phyloP scores from a whole-genome alignment of 2,797 vertebrate genomes.

The Sebastolobus altivelis region DNA sequence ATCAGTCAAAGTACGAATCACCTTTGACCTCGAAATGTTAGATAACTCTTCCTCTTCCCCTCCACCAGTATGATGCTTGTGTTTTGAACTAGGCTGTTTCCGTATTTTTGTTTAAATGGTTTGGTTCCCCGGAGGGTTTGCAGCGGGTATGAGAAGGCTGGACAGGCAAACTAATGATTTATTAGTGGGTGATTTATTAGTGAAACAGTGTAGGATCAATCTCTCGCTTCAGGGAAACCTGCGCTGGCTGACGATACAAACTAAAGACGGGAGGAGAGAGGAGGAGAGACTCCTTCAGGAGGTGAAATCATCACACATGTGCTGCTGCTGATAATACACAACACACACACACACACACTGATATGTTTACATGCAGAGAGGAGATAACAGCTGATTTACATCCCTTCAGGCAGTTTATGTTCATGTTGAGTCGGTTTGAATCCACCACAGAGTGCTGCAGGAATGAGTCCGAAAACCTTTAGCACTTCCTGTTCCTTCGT shows the following conservation, averaged over 20 bases:
- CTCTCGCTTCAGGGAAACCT: slow-evolving; percentile 37
- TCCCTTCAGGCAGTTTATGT: not conserved
- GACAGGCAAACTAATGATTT: slow-evolving; percentile 13
- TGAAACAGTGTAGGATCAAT: slow-evolving; percentile 15
- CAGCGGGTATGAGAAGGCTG: slow-evolving; percentile 67
- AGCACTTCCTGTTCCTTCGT: no score
- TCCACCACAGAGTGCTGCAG: not conserved
- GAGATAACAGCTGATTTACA: not conserved
- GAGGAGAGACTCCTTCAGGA: slow-evolving; percentile 8
- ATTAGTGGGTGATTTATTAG: no score
- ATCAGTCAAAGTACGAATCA: slow-evolving; percentile 57
- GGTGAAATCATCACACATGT: not conserved
- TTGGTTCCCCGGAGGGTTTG: slow-evolving; percentile 51
- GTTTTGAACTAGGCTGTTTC: slow-evolving; percentile 9
- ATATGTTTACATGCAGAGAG: slow-evolving; percentile 26
- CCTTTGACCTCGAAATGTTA: slow-evolving; percentile 15
- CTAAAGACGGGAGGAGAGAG: slow-evolving; percentile 30
- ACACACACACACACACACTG: not conserved
- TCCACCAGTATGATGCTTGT: not conserved
- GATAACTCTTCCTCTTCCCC: not conserved
- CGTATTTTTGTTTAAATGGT: slow-evolving; percentile 7
- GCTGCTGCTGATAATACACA: slow-evolving; percentile 3
- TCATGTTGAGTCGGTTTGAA: not conserved
- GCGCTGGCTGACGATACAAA: slow-evolving; percentile 63
- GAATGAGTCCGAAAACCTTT: no score